Evolutionary conservation across 2,797 vertebrate genomes (phyloP).

Genomic region (Chloroceryle amazona): DNA sequence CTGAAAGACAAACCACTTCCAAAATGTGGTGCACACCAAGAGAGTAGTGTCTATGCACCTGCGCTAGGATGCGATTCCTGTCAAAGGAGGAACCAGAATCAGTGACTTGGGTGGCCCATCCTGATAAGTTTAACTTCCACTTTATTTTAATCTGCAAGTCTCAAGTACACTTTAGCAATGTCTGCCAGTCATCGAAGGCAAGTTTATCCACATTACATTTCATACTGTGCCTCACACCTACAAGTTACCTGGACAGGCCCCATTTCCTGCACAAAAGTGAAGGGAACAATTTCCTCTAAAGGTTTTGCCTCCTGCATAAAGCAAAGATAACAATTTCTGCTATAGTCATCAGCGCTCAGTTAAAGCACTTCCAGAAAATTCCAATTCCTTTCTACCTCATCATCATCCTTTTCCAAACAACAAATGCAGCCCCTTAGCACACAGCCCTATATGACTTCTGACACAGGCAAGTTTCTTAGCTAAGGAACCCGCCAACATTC

Average conservation of each 20-base stretch:
- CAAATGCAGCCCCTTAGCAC: background rate
- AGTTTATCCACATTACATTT: background rate
- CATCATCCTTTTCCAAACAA: background rate
- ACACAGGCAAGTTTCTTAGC: background rate
- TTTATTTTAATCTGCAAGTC: background rate
- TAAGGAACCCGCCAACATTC: background rate
- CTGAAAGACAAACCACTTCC: background rate
- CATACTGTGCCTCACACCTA: background rate
- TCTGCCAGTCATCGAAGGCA: background rate
- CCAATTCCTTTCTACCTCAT: background rate
- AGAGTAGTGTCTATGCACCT: background rate
- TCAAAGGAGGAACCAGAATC: background rate
- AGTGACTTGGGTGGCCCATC: background rate
- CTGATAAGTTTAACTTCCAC: fast-evolving
- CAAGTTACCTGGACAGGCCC: background rate
- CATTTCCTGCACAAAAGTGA: background rate
- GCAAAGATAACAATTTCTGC: background rate
- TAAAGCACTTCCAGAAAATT: background rate
- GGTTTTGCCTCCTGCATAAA: background rate
- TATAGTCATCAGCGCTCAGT: background rate
- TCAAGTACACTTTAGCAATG: background rate
- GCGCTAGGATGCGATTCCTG: fast-evolving
- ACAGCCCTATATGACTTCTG: background rate
- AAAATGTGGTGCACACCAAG: background rate
- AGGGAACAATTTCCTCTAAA: background rate